Base-by-base conservation (phyloP, 2,113 vertebrate species). In the Thalassarche chlororhynchos region DNA sequence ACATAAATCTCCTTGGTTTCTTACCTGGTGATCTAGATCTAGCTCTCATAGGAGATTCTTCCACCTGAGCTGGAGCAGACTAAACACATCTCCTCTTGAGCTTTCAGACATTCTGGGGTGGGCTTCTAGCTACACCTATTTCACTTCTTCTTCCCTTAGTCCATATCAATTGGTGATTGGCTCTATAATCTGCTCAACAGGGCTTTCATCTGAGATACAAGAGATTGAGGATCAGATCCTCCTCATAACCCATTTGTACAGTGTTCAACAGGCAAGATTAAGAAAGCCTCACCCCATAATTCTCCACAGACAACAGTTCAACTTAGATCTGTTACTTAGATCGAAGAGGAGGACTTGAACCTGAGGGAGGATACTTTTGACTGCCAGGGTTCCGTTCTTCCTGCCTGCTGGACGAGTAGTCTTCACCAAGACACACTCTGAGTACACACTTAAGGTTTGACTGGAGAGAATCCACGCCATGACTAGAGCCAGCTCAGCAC, bases 401-500 rank as follows among this genome's bases (percentile, higher is more conserved):
- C 52, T 76, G 40, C 19, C 8, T 66, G 21, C 15, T 34, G 36
- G 40, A 55, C 5, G 7, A 51, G 21, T 31, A 84, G 40, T 34
- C 32, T 84, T 90, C 42, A 57, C 46, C 34, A 77, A 61, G 61
- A 61, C 23, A 19, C 2, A 0, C 9, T 64, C 38, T 34, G 38
- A 95, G 60, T 18, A 36, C 24, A 57, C 9, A 12, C 11, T 61
- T 60, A 18, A 83, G 24, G 54, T 70, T 55, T 57, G 36, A 55
- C 26, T 2, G 4, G 57, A 66, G 17, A 36, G 0, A 10, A 15
- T 46, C 69, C 4, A 3, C 8, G 7, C 23, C 16, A 19, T 34
- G 40, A 14, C 14, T 16, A 19, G 3, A 91, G 24, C 14, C 38
- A 61, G 55, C 13, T 54, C 17, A 55, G 34, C 17, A 66, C 9